Evolutionary conservation across 2,113 vertebrate species (phyloP).

Genomic region (Saimiri boliviensis): DNA sequence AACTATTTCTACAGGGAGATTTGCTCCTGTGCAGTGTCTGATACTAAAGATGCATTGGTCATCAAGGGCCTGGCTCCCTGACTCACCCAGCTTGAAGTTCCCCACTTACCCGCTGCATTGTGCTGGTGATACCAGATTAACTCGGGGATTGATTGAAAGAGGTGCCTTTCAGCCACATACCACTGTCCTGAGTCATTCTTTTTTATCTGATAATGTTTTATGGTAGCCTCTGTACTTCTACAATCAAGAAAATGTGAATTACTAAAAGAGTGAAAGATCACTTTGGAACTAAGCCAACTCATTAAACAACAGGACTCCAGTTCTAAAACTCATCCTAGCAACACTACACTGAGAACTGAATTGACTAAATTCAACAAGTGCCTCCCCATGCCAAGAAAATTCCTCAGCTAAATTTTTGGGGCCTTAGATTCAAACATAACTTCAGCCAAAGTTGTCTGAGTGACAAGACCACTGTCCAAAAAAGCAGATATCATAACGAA

Average conservation of each 20-base stretch:
- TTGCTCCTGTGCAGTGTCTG: background rate
- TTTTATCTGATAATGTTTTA: conserved; percentile 93
- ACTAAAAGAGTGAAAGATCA: conserved; percentile 24
- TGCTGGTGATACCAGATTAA: conserved; percentile 90
- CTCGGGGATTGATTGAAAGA: conserved; percentile 88
- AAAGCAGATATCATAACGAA: background rate
- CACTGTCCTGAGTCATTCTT: conserved; percentile 82
- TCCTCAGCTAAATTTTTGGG: background rate
- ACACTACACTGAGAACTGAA: background rate
- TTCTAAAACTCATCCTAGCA: background rate
- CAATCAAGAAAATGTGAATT: conserved; percentile 54
- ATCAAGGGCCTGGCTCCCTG: no score
- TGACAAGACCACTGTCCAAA: background rate
- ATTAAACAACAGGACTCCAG: background rate
- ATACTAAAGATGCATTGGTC: background rate
- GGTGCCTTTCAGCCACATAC: conserved; percentile 89
- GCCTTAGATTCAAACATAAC: background rate
- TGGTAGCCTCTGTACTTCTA: conserved; percentile 78
- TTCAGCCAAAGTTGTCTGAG: background rate
- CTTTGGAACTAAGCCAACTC: background rate
- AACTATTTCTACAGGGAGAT: background rate
- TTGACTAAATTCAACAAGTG: no score
- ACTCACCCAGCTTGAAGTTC: background rate
- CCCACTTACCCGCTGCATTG: conserved; percentile 89
- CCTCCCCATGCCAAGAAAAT: background rate